Evolutionary conservation across 2,797 vertebrate species (phyloP).

Genomic region (Buphagus erythrorhynchus): DNA sequence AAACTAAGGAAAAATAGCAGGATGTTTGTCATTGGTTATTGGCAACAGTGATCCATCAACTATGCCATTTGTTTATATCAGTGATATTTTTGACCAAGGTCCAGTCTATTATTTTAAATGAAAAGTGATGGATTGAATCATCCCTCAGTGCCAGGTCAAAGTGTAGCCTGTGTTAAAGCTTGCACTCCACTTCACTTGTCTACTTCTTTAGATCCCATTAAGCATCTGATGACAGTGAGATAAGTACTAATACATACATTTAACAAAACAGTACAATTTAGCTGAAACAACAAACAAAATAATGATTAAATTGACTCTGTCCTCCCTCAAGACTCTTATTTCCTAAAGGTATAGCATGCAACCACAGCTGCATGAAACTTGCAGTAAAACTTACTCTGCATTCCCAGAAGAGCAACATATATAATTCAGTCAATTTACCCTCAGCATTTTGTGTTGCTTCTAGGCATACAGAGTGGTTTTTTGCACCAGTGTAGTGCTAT

Average conservation of each 20-base stretch:
- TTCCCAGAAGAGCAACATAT: not conserved
- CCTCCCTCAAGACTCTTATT: not conserved
- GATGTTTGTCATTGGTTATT: not conserved
- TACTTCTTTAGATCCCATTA: not conserved
- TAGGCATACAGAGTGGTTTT: not conserved
- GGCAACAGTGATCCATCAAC: not conserved
- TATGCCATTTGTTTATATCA: not conserved
- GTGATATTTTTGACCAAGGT: not conserved
- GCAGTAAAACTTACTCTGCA: not conserved
- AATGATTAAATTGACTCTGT: not conserved
- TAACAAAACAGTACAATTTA: not conserved
- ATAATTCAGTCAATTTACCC: not conserved
- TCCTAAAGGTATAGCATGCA: not conserved
- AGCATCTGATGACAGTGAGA: not conserved
- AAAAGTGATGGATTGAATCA: not conserved
- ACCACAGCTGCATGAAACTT: not conserved
- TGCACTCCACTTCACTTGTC: not conserved
- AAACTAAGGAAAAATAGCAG: not conserved
- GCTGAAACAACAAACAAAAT: not conserved
- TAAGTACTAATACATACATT: not conserved
- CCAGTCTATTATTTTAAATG: conserved; percentile 26
- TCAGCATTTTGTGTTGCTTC: not conserved
- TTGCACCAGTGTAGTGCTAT: not conserved
- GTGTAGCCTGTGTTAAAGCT: not conserved
- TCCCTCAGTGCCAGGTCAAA: not conserved